Evolutionary conservation across 2,888 invertebrate genomes (phyloP).

Genomic region (Acrocera orbiculus): DNA sequence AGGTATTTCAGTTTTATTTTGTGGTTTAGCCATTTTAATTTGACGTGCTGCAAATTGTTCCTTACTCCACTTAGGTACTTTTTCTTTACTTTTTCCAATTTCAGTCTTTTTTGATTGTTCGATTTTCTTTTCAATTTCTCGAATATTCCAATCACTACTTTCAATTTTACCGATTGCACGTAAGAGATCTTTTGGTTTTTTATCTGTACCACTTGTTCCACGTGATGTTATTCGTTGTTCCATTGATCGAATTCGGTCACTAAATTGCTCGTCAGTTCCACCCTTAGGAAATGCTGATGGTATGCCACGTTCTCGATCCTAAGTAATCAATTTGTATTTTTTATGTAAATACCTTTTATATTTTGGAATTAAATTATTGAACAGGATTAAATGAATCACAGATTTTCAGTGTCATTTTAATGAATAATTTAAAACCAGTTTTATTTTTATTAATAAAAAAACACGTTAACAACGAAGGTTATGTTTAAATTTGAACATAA

Average conservation of each 20-base stretch:
- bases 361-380: too few relatives aligned
- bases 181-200: constrained; percentile 71
- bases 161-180: constrained; percentile 80
- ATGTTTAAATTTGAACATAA: too few relatives aligned
- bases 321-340: constrained; percentile 1
- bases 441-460: too few relatives aligned
- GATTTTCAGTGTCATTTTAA: too few relatives aligned
- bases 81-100: constrained; percentile 39
- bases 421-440: too few relatives aligned
- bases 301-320: constrained; percentile 32
- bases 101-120: constrained; percentile 35
- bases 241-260: constrained; percentile 45
- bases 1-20: constrained; percentile 37
- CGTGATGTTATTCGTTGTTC: constrained; percentile 59
- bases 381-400: too few relatives aligned
- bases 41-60: constrained; percentile 54
- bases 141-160: constrained; percentile 78
- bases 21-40: constrained; percentile 48
- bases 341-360: too few relatives aligned
- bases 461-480: too few relatives aligned
- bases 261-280: constrained; percentile 27
- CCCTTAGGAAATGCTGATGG: constrained; percentile 25
- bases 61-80: constrained; percentile 81
- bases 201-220: constrained; percentile 37
- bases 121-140: constrained; percentile 78